These are phyloP conservation scores for Emydoidea blandingii DNA, from an alignment of 2,797 vertebrate species.

Conservation along the genomic window DNA sequence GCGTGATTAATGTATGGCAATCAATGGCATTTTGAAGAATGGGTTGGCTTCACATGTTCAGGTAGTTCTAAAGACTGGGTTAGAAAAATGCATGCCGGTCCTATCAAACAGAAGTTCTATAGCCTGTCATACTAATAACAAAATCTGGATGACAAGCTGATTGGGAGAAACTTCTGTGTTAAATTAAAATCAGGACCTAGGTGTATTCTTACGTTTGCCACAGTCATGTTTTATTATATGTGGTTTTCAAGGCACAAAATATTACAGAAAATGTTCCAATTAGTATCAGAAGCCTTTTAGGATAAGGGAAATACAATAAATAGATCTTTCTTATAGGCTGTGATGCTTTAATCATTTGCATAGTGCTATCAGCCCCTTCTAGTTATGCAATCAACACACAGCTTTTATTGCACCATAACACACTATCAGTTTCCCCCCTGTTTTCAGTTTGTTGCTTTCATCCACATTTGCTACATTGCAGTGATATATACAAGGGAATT, in stretches of 20 bases:
- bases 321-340: not conserved
- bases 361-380: not conserved
- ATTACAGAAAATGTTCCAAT: not conserved
- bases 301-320: not conserved
- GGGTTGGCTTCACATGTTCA: not conserved
- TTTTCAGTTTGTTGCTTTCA: not conserved
- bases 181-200: not conserved
- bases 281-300: not conserved
- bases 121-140: not conserved
- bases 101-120: not conserved
- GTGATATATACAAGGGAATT: not conserved
- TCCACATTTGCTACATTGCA: not conserved
- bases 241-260: not conserved
- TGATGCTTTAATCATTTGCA: not conserved
- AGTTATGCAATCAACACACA: not conserved
- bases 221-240: not conserved
- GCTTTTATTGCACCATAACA: not conserved
- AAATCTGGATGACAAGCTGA: not conserved
- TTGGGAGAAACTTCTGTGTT: not conserved
- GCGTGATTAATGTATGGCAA: conserved; percentile 15
- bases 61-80: not conserved
- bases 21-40: conserved; percentile 1
- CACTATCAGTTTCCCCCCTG: not conserved
- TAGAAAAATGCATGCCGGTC: not conserved
- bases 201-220: not conserved